A percentile compares a stretch with the other conserved stretches of the same genome.
Evolutionary conservation across 2,113 vertebrate genomes (phyloP).

Genomic region (Paramormyrops kingsleyae): DNA sequence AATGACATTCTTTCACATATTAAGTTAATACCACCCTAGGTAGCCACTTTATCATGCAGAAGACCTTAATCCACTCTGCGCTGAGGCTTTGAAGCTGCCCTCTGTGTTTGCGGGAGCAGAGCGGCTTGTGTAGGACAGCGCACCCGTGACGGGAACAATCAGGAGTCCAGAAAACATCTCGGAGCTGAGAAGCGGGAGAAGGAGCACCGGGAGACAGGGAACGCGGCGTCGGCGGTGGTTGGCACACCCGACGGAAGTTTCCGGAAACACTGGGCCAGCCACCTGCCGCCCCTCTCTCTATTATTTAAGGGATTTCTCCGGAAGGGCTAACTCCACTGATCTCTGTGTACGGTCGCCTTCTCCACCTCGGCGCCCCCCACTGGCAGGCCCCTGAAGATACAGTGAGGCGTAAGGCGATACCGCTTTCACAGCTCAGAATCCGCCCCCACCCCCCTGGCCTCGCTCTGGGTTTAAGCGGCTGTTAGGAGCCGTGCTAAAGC

Average conservation of each 20-base stretch:
- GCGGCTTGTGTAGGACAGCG: conserved; percentile 92
- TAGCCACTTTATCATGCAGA: conserved; percentile 99
- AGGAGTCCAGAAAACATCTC: conserved; percentile 48
- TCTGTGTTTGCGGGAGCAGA: conserved; percentile 84
- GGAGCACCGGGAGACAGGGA: neutral
- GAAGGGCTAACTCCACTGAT: conserved; percentile 80
- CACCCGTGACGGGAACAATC: conserved; percentile 96
- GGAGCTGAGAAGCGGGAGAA: conserved; percentile 37
- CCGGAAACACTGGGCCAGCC: neutral
- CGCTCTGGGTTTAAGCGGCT: conserved; percentile 82
- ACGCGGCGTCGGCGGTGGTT: neutral
- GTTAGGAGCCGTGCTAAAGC: conserved; percentile 82
- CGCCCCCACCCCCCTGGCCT: conserved; percentile 67
- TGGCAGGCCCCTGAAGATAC: conserved; percentile 82
- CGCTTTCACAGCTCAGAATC: conserved; percentile 74
- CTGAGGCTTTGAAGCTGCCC: conserved; percentile 87
- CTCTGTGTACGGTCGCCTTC: conserved; percentile 93
- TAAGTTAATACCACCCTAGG: conserved; percentile 99
- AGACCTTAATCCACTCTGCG: conserved; percentile 98
- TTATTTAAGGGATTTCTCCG: conserved; percentile 42
- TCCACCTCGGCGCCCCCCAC: conserved; percentile 87
- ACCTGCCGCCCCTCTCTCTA: conserved; percentile 39
- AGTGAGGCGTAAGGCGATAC: conserved; percentile 78
- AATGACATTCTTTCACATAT: conserved; percentile 99
- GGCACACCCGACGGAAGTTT: neutral